These are phyloP conservation scores for Sabellastarte sp. DNA, from an alignment of 2,888 invertebrate genomes.

Conservation along the genomic window DNA sequence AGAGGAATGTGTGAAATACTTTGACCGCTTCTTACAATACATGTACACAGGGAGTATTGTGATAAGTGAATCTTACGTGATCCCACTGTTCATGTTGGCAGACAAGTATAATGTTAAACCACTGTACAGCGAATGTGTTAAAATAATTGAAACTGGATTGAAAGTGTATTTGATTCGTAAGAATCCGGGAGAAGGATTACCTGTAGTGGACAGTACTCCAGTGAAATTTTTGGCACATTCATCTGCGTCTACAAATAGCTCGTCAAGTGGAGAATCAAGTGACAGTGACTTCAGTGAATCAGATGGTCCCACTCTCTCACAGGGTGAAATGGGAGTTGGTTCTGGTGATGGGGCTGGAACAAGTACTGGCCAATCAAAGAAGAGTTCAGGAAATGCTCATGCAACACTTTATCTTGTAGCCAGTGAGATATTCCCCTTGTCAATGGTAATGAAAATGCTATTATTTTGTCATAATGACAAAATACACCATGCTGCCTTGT, in stretches of 20 bases:
- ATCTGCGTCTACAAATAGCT: neutral
- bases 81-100: conserved; percentile 49
- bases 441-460: conserved; percentile 24
- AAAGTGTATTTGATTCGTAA: conserved; percentile 25
- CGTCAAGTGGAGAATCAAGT: neutral
- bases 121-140: conserved; percentile 46
- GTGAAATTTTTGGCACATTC: conserved; percentile 4
- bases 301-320: neutral
- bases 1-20: conserved; percentile 46
- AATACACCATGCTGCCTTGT: conserved; percentile 23
- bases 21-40: conserved; percentile 52
- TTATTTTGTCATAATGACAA: conserved; percentile 19
- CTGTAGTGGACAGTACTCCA: conserved; percentile 5
- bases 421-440: conserved; percentile 27
- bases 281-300: neutral
- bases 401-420: conserved; percentile 12
- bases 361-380: neutral
- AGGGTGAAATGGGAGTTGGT: neutral
- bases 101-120: conserved; percentile 49
- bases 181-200: neutral
- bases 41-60: conserved; percentile 54
- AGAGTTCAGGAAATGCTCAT: neutral
- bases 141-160: conserved; percentile 27
- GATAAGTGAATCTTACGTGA: conserved; percentile 50
- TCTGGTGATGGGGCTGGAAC: neutral